Conservation (phyloP, 2,113 vertebrate genomes). For the Dolichallabes microphthalmus region DNA sequence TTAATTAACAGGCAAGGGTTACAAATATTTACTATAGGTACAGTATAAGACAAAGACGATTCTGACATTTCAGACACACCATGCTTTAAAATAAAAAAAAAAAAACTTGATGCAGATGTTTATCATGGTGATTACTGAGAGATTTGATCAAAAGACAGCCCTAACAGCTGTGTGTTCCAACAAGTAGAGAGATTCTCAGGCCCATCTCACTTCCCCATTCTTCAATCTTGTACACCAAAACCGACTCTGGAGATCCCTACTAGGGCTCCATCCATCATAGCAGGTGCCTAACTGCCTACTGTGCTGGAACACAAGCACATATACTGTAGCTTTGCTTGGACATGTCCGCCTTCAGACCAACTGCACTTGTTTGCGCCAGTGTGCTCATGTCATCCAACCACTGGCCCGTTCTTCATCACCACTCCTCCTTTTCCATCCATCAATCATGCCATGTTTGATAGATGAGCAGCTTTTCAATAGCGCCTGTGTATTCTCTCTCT, state of each 20-base stretch:
- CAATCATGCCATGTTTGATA: conserved; percentile 60
- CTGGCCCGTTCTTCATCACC: conserved; percentile 57
- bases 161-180: conserved; percentile 26
- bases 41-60: not conserved
- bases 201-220: conserved; percentile 18
- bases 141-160: not conserved
- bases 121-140: not conserved
- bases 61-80: not conserved
- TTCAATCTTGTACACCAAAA: conserved; percentile 51
- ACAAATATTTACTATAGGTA: not conserved
- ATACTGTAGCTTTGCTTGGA: conserved; percentile 75
- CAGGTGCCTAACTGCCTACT: conserved; percentile 59
- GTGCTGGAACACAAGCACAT: conserved; percentile 63
- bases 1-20: conserved; percentile 26
- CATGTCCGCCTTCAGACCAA: conserved; percentile 58
- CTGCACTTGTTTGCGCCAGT: conserved; percentile 41
- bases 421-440: conserved; percentile 67
- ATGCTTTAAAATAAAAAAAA: not conserved
- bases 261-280: conserved; percentile 68
- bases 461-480: conserved; percentile 50
- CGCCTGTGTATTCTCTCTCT: not conserved
- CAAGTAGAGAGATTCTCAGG: conserved; percentile 8
- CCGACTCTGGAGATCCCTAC: conserved; percentile 54
- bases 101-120: not conserved
- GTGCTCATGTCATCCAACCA: conserved; percentile 39